Percentiles rank a stretch among this genome's conserved stretches.
phyloP scores from a whole-genome alignment of 2,888 invertebrate species.

The Caenorhabditis angaria region DNA sequence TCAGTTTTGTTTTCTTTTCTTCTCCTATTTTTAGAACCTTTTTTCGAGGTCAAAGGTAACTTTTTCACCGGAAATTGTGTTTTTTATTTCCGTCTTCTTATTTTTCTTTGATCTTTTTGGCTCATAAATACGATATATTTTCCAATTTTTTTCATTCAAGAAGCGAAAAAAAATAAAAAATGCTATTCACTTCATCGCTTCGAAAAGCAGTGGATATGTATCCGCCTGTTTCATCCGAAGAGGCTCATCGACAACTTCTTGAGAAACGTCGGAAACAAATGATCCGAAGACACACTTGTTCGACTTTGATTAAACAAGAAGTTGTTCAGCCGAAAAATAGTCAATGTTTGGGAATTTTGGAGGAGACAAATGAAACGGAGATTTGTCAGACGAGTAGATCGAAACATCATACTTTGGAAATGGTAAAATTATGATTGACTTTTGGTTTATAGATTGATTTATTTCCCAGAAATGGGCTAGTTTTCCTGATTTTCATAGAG shows the following conservation, averaged over 20 bases:
- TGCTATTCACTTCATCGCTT: constrained; percentile 69
- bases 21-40: background rate
- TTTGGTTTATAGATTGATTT: too few species aligned
- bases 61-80: constrained; percentile 10
- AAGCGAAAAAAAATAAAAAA: constrained; percentile 17
- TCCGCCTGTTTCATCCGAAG: constrained; percentile 45
- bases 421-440: too few species aligned
- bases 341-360: background rate
- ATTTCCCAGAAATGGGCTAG: too few species aligned
- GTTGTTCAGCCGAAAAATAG: background rate
- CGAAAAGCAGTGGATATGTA: constrained; percentile 66
- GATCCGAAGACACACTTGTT: constrained; percentile 56
- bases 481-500: too few species aligned
- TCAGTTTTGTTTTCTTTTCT: too few species aligned
- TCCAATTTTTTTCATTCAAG: background rate
- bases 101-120: too few species aligned
- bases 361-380: background rate
- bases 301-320: constrained; percentile 42
- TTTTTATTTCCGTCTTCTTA: background rate
- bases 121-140: too few species aligned
- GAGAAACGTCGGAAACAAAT: constrained; percentile 55
- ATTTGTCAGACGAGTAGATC: background rate
- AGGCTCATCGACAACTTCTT: constrained; percentile 49
- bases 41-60: too few species aligned
- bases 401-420: background rate